These are phyloP conservation scores for Sinelater perroti DNA, from an alignment of 2,888 invertebrate species.

Conservation along the genomic window DNA sequence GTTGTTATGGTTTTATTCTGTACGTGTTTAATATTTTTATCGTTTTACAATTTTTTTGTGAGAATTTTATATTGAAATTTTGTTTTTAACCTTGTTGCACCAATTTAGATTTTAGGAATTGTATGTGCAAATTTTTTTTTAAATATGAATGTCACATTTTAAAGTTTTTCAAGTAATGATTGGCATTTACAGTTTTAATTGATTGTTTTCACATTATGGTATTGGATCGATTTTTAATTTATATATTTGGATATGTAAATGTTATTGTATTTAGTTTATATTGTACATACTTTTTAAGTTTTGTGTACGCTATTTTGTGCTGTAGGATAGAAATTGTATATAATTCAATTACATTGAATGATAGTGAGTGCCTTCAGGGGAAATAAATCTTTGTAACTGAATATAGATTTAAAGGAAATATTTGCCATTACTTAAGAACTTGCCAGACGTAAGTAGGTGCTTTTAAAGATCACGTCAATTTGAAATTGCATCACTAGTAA, in stretches of 20 bases:
- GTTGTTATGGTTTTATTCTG: slow-evolving; percentile 1
- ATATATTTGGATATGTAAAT: slow-evolving; percentile 3
- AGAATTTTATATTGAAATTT: slow-evolving; percentile 1
- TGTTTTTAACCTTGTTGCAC: not conserved
- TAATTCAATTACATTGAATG: slow-evolving; percentile 3
- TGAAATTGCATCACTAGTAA: slow-evolving; percentile 18
- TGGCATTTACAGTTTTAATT: not conserved
- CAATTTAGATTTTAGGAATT: not conserved
- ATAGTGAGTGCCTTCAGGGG: slow-evolving; percentile 32
- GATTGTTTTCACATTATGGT: not conserved
- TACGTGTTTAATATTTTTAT: not conserved
- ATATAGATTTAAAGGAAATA: slow-evolving; percentile 5
- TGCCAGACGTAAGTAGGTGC: slow-evolving; percentile 36
- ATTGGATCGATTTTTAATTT: not conserved
- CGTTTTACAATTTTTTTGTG: too few relatives aligned
- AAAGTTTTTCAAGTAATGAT: not conserved
- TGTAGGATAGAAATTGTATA: slow-evolving; percentile 12
- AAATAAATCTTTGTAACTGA: slow-evolving; percentile 8
- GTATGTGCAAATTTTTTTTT: not conserved
- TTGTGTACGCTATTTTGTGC: slow-evolving; percentile 6
- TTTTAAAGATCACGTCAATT: slow-evolving; percentile 28
- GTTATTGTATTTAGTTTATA: slow-evolving; percentile 11
- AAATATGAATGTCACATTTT: not conserved
- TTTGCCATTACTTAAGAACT: slow-evolving; percentile 35
- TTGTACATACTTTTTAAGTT: slow-evolving; percentile 19